phyloP scores from a whole-genome alignment of 2,888 invertebrate genomes.

The Thyatira batis region DNA sequence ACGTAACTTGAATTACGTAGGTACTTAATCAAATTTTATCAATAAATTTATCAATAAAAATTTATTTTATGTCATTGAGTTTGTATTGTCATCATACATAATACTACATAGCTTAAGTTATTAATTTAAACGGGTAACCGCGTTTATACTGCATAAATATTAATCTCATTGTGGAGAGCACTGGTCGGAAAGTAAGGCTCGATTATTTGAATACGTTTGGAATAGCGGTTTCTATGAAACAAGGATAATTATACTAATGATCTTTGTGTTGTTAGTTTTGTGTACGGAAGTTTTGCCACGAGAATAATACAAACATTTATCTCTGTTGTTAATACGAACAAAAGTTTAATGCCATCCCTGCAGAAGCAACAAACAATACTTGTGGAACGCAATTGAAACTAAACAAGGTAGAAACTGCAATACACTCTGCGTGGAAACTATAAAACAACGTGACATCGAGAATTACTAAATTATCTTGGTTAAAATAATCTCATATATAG shows the following conservation, averaged over 20 bases:
- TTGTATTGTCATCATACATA: too few relatives aligned
- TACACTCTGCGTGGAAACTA: neutral
- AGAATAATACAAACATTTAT: slow-evolving; percentile 8
- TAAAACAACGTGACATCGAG: neutral
- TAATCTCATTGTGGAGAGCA: too few relatives aligned
- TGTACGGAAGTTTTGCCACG: slow-evolving; percentile 6
- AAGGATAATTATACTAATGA: slow-evolving; percentile 4
- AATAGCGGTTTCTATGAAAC: neutral
- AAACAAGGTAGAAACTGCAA: neutral
- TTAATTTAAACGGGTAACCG: too few relatives aligned
- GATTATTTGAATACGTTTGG: slow-evolving; percentile 1
- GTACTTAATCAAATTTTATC: too few relatives aligned
- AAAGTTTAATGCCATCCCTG: neutral
- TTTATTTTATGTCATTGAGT: too few relatives aligned
- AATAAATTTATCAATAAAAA: too few relatives aligned
- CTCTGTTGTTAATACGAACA: neutral
- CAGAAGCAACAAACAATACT: neutral
- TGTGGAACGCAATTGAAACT: neutral
- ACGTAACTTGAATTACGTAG: too few relatives aligned
- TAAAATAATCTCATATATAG: too few relatives aligned
- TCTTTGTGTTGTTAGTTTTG: neutral
- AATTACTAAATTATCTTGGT: too few relatives aligned
- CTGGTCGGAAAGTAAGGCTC: too few relatives aligned
- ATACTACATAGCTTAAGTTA: too few relatives aligned
- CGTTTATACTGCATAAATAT: too few relatives aligned